Evolutionary conservation across 2,888 invertebrate genomes (phyloP), one percentile per base, ranked within the genome.

Genomic region (Eristalis tenax): DNA sequence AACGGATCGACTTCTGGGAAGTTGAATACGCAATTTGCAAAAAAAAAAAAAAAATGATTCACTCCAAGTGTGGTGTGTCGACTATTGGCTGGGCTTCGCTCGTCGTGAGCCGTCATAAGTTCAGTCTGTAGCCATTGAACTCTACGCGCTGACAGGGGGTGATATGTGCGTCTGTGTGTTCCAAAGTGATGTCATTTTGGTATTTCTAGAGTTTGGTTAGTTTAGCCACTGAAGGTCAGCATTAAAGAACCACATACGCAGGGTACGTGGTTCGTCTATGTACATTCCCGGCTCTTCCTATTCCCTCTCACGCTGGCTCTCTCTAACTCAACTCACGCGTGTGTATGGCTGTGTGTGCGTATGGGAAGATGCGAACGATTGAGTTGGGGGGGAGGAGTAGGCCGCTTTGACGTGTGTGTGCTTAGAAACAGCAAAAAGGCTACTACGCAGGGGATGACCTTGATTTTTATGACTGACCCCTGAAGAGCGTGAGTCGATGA

Each of bases 101-200:
- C 8, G 50, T 18, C 50, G n/a, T 18, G 18, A 8, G 50, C 50
- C 18, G 50, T 50, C 50, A 50, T 18, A n/a, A 18, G 32, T 35
- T 43, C 23, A 1, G 35, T 28, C 35, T 61, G 56, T 81, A 69
- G 77, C 68, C 85, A 78, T 78, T 82, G 85, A 82, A 86, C 85
- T 82, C 40, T 68, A 8, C 18, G 50, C 50, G 50, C 18, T 50
- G 50, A 50, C 50, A 50, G 18, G 50, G 18, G 18, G 18, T 50
- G 43, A 43, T 43, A 6, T n/a, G 43, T 18, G 43, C 18, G 43
- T 28, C 23, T 22, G 43, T 74, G 68, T 2, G 22, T 74, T 64
- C 61, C 26, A 38, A 75, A 83, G 43, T 87, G 86, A 87, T 87
- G 83, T 87, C 86, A 87, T 87, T 64, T 63, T 75, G 57, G 78